Percentiles rank a stretch among this genome's conserved stretches.
Conservation (phyloP, 2,113 vertebrate genomes). For the Mastomys coucha region DNA sequence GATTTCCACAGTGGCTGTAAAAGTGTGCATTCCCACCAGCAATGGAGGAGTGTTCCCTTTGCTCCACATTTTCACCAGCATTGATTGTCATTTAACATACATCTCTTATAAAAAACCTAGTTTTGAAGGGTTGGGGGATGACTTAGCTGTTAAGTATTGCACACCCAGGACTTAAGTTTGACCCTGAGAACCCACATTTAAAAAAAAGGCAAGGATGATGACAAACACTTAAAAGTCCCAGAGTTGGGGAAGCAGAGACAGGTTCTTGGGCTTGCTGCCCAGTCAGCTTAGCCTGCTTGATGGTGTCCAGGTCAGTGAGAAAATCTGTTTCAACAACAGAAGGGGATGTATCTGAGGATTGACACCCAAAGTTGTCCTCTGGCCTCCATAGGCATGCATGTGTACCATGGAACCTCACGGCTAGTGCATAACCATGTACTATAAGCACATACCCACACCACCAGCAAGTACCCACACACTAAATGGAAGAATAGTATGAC, state of each 20-base stretch:
- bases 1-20: background rate
- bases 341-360: background rate
- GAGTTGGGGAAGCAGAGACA: background rate
- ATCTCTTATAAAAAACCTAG: background rate
- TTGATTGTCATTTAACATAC: background rate
- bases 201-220: background rate
- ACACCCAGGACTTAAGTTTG: background rate
- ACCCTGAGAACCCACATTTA: background rate
- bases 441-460: background rate
- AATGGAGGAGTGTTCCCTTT: background rate
- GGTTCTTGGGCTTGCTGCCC: background rate
- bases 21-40: background rate
- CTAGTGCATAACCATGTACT: background rate
- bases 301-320: background rate
- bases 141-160: background rate
- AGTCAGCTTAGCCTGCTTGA: background rate
- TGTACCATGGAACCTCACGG: background rate
- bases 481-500: constrained; percentile 2
- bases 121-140: background rate
- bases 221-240: background rate
- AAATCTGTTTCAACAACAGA: background rate
- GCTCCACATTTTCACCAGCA: background rate
- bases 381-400: background rate
- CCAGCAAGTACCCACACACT: background rate
- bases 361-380: background rate